Percentiles rank a stretch among this genome's conserved stretches.
These are phyloP conservation scores for Apodemus speciosus DNA, from an alignment of 2,113 vertebrate species.

Conservation along the genomic window DNA sequence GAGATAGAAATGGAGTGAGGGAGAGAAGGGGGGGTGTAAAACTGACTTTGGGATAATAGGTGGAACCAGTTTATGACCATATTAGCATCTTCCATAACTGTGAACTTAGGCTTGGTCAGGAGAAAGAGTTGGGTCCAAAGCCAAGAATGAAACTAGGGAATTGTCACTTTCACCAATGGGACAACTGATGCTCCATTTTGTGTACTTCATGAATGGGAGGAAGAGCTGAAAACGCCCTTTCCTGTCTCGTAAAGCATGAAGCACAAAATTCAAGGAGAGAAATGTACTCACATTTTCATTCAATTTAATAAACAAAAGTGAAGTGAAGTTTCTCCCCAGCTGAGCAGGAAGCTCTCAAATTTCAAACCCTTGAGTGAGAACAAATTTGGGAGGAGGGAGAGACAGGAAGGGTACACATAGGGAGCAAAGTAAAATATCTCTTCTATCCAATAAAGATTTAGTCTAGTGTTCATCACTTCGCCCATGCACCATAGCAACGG, in stretches of 20 bases:
- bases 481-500: not conserved
- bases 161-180: not conserved
- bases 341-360: not conserved
- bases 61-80: no score
- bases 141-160: not conserved
- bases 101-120: not conserved
- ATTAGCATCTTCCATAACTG: not conserved
- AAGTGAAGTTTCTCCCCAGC: not conserved
- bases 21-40: not conserved
- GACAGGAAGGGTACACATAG: not conserved
- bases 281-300: not conserved
- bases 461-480: not conserved
- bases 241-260: not conserved
- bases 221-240: not conserved
- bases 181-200: not conserved
- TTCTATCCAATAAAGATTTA: not conserved
- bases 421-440: not conserved
- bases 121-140: not conserved
- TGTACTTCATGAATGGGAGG: not conserved
- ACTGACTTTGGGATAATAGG: not conserved
- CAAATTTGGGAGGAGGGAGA: not conserved
- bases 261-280: not conserved
- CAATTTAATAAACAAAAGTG: not conserved
- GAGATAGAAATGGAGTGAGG: not conserved
- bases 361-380: constrained; percentile 1